A percentile compares a stretch with the other conserved stretches of the same genome.
Evolutionary conservation across 2,888 invertebrate species (phyloP).

Genomic region (Octonoba sinensis): DNA sequence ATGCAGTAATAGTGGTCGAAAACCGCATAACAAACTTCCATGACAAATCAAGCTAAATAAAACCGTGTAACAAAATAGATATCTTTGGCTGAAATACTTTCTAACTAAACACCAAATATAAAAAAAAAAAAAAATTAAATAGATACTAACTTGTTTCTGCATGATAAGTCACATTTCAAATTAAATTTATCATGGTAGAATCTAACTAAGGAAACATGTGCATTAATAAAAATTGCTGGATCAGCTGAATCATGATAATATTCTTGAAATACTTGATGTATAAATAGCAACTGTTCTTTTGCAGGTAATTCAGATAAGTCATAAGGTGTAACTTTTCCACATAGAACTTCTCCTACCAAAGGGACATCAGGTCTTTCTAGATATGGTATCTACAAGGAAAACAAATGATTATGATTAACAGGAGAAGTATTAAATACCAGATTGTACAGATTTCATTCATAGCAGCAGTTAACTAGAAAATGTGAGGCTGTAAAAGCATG

Average conservation of each 20-base stretch:
- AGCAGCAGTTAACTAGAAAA: no score
- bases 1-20: no score
- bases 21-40: no score
- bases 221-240: slow-evolving; percentile 46
- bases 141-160: slow-evolving; percentile 41
- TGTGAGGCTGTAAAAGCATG: no score
- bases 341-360: slow-evolving; percentile 38
- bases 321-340: slow-evolving; percentile 49
- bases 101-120: not conserved
- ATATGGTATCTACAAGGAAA: slow-evolving; percentile 19
- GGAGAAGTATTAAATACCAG: no score
- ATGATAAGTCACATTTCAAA: slow-evolving; percentile 56
- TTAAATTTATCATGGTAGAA: slow-evolving; percentile 50
- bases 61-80: no score
- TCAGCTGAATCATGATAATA: slow-evolving; percentile 45
- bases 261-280: slow-evolving; percentile 46
- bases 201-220: slow-evolving; percentile 45
- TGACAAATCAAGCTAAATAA: no score
- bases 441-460: no score
- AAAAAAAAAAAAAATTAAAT: not conserved
- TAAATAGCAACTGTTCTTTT: slow-evolving; percentile 41
- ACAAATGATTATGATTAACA: not conserved
- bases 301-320: slow-evolving; percentile 39
- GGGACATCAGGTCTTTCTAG: slow-evolving; percentile 50
- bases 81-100: no score